Evolutionary conservation across 2,797 vertebrate genomes (phyloP).

Genomic region (Liparis tanakae): DNA sequence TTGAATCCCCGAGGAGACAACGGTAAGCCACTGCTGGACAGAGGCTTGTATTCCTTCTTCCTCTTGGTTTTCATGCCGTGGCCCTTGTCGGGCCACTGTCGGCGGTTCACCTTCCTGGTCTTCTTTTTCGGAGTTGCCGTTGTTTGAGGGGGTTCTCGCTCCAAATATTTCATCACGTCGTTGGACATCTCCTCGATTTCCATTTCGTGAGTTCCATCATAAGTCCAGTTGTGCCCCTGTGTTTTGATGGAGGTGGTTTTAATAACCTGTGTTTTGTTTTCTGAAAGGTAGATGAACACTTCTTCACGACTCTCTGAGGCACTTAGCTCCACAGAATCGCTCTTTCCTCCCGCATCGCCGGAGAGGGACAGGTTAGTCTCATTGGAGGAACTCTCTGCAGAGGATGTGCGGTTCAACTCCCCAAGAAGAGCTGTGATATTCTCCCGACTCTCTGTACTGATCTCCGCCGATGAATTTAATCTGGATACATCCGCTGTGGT

Average conservation of each 20-base stretch:
- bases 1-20: slow-evolving; percentile 76
- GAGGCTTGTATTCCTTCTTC: slow-evolving; percentile 78
- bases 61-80: slow-evolving; percentile 80
- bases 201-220: slow-evolving; percentile 70
- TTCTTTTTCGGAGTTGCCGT: slow-evolving; percentile 53
- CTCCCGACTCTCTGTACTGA: slow-evolving; percentile 13
- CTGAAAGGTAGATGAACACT: slow-evolving; percentile 79
- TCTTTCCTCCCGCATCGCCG: background rate
- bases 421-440: slow-evolving; percentile 21
- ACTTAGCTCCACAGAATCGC: slow-evolving; percentile 29
- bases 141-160: slow-evolving; percentile 38
- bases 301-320: slow-evolving; percentile 68
- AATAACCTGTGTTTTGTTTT: slow-evolving; percentile 71
- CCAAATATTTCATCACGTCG: slow-evolving; percentile 78
- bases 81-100: slow-evolving; percentile 69
- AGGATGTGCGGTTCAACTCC: slow-evolving; percentile 37
- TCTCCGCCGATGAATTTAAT: slow-evolving; percentile 31
- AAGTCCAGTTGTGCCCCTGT: slow-evolving; percentile 77
- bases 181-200: slow-evolving; percentile 70
- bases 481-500: slow-evolving; percentile 22
- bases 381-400: slow-evolving; percentile 29
- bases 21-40: slow-evolving; percentile 49
- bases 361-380: slow-evolving; percentile 25
- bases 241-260: slow-evolving; percentile 72
- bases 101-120: slow-evolving; percentile 55